phyloP scores from a whole-genome alignment of 2,113 vertebrate species.

The Saimiri boliviensis region DNA sequence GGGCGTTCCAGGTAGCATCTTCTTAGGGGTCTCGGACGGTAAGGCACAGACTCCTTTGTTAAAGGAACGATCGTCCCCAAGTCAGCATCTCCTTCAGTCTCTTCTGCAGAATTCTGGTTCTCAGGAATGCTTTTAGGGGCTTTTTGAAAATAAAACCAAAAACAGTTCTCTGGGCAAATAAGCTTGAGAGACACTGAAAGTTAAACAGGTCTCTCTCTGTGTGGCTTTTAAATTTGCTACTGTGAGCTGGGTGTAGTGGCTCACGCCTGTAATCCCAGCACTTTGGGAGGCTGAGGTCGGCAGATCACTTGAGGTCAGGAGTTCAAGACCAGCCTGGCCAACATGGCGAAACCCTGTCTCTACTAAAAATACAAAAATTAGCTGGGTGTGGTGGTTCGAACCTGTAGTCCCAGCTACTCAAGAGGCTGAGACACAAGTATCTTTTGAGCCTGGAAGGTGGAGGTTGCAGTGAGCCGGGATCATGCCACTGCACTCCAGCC shows the following conservation, averaged over 20 bases:
- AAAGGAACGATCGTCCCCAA: background rate
- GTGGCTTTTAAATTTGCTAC: background rate
- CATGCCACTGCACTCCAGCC: no score
- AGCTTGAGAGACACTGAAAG: background rate
- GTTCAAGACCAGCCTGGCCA: no score
- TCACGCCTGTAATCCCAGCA: no score
- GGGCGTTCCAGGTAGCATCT: background rate
- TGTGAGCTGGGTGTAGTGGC: background rate
- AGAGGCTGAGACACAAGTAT: no score
- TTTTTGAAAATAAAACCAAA: background rate
- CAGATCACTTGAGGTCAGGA: no score
- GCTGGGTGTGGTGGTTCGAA: no score
- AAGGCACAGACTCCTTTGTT: background rate
- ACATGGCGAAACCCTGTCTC: no score
- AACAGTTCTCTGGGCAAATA: background rate
- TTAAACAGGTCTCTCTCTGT: background rate
- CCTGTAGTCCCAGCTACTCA: no score
- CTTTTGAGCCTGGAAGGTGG: no score
- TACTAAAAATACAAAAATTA: no score
- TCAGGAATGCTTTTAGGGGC: background rate
- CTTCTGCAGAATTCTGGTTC: background rate
- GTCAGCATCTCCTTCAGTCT: background rate
- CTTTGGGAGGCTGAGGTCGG: no score
- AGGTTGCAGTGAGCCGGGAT: no score
- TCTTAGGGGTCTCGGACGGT: background rate